A percentile compares a stretch with the other conserved stretches of the same genome.
These are phyloP conservation scores for Psittacula derbiana DNA, from an alignment of 2,797 vertebrate genomes.

Conservation along the genomic window DNA sequence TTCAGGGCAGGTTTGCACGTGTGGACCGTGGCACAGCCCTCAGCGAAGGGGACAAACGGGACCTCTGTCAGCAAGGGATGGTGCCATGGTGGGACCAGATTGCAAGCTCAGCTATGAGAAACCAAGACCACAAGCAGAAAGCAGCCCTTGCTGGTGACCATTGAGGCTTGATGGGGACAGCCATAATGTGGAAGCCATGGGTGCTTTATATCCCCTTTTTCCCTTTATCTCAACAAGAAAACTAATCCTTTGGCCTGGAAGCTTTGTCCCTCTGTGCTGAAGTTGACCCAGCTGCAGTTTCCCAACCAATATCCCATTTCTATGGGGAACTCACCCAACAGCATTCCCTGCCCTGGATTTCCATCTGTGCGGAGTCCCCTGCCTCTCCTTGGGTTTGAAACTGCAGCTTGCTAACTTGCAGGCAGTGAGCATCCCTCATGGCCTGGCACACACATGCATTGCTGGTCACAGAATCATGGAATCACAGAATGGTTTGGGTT, in stretches of 20 bases:
- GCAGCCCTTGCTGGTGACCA: background rate
- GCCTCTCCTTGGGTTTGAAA: background rate
- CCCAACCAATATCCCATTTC: background rate
- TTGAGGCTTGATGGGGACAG: background rate
- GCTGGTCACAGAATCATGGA: background rate
- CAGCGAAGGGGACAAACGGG: background rate
- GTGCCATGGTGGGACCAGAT: background rate
- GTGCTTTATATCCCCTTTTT: background rate
- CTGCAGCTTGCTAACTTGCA: background rate
- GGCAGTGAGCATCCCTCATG: rapidly evolving
- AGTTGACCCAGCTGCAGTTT: background rate
- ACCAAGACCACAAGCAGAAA: background rate
- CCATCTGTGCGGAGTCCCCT: background rate
- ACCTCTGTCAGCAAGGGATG: background rate
- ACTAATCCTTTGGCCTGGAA: background rate
- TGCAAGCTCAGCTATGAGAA: background rate
- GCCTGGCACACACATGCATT: rapidly evolving
- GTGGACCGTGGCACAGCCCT: background rate
- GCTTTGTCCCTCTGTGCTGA: background rate
- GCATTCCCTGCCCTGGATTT: background rate
- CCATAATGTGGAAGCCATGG: background rate
- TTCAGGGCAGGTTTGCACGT: background rate
- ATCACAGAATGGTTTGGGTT: no score
- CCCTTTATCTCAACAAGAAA: background rate
- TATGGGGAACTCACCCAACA: background rate